Evolutionary conservation across 2,113 vertebrate species (phyloP).

Genomic region (Urocitellus parryii): DNA sequence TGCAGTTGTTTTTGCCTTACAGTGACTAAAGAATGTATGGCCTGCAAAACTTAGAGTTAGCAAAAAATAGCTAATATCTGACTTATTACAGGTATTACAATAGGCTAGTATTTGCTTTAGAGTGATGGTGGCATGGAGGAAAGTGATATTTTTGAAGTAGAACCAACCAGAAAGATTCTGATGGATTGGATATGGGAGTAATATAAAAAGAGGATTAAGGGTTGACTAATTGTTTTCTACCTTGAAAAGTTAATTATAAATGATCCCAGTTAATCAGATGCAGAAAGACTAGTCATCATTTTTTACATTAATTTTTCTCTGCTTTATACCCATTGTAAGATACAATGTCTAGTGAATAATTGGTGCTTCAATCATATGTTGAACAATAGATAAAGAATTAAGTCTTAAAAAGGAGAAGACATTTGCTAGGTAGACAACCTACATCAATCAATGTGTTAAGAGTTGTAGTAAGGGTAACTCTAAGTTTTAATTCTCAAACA

Average conservation of each 20-base stretch:
- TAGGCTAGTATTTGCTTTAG: slow-evolving; percentile 4
- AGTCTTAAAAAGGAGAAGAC: slow-evolving; percentile 14
- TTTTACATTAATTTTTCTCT: neutral
- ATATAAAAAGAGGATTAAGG: neutral
- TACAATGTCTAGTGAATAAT: slow-evolving; percentile 1
- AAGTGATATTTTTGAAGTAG: slow-evolving; percentile 38
- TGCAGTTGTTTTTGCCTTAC: neutral
- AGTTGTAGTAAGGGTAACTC: neutral
- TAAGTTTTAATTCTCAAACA: neutral
- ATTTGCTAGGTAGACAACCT: neutral
- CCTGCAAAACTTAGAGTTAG: neutral
- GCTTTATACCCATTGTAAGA: neutral
- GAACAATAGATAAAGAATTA: slow-evolving; percentile 23
- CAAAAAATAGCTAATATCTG: neutral
- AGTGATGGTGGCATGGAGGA: neutral
- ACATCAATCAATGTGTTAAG: slow-evolving; percentile 4
- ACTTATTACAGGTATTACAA: neutral
- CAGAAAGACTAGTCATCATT: slow-evolving; percentile 11
- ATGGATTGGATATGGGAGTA: neutral
- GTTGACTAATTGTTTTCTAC: neutral
- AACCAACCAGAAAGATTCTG: neutral
- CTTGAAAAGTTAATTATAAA: slow-evolving; percentile 31
- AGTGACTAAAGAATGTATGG: neutral
- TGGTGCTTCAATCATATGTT: neutral
- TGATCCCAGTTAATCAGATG: neutral